Evolutionary conservation across 2,888 invertebrate genomes (phyloP).

Genomic region (Troides aeacus): DNA sequence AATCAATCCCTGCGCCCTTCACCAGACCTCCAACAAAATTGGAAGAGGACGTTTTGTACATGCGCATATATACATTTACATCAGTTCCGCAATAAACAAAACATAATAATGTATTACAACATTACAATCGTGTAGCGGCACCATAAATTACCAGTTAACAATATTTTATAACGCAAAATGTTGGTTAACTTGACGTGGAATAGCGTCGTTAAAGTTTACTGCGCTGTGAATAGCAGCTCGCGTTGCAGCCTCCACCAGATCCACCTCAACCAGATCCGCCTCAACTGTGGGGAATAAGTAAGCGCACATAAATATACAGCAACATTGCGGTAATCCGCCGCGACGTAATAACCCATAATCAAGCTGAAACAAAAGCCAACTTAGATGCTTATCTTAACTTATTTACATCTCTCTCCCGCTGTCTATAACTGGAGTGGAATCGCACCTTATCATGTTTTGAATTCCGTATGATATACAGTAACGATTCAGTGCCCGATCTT

Average conservation of each 20-base stretch:
- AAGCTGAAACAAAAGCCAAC: constrained; percentile 18
- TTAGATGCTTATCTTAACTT: constrained; percentile 16
- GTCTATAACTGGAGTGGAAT: constrained; percentile 2
- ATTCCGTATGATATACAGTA: too few species aligned
- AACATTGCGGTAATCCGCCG: constrained; percentile 13
- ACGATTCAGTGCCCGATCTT: too few species aligned
- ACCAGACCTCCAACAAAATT: too few species aligned
- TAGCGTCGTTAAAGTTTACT: too few species aligned
- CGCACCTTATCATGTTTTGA: constrained; percentile 1
- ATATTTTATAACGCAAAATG: too few species aligned
- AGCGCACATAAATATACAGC: constrained; percentile 21
- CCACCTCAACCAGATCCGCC: not conserved
- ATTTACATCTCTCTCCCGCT: constrained; percentile 14
- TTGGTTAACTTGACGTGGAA: too few species aligned
- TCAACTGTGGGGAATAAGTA: not conserved
- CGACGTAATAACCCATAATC: constrained; percentile 13
- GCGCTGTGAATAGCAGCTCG: constrained; percentile 6
- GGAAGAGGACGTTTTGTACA: too few species aligned
- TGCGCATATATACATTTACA: too few species aligned
- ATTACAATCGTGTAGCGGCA: not conserved
- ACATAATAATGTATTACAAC: too few species aligned
- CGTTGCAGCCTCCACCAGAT: constrained; percentile 8
- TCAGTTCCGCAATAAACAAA: too few species aligned
- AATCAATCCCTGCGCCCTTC: too few species aligned
- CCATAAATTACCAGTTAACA: not conserved